phyloP scores from a whole-genome alignment of 2,888 invertebrate species.

The Crocallis elinguaria region DNA sequence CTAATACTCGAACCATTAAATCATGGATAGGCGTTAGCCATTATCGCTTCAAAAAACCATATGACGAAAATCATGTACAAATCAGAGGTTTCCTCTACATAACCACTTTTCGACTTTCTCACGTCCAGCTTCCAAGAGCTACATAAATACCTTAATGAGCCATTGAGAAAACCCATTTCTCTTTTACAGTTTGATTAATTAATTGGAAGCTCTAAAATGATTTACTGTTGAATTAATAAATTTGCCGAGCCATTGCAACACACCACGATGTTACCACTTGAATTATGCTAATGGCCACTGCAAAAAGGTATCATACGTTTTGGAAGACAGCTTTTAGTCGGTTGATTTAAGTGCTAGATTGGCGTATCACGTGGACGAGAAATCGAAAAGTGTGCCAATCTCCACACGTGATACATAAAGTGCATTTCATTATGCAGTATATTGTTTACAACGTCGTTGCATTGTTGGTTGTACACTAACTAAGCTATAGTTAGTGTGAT shows the following conservation, averaged over 20 bases:
- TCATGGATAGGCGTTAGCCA: no score
- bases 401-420: constrained; percentile 32
- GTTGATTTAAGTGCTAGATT: constrained; percentile 3
- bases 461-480: no score
- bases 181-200: neutral
- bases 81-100: neutral
- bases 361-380: neutral
- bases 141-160: neutral
- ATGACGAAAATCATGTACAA: no score
- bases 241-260: neutral
- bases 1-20: no score
- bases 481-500: no score
- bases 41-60: no score
- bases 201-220: neutral
- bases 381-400: constrained; percentile 15
- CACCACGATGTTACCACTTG: neutral
- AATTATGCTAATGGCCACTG: constrained; percentile 3
- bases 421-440: constrained; percentile 28
- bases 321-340: constrained; percentile 2
- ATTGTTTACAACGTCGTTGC: constrained; percentile 31
- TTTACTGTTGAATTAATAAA: constrained; percentile 6
- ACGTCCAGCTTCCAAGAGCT: neutral
- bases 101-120: no score
- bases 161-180: neutral
- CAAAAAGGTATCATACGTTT: neutral